Conservation (phyloP, 1,140 invertebrate species). For the Hydropsyche tenuis region DNA sequence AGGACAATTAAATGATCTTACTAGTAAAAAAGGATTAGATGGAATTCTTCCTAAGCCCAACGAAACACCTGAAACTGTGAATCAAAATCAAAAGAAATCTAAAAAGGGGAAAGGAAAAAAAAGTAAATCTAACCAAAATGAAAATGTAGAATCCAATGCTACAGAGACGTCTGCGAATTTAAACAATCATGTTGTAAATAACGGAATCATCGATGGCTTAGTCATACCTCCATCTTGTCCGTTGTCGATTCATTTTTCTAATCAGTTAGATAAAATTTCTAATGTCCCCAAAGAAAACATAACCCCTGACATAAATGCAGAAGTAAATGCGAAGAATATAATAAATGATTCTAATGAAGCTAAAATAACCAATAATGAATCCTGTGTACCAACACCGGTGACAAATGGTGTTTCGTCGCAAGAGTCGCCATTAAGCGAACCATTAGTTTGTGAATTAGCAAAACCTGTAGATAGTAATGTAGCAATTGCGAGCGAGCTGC, state of each 20-base stretch:
- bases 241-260: background rate
- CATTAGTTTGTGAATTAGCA: too few species aligned
- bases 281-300: background rate
- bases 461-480: too few species aligned
- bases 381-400: background rate
- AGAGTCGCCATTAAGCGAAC: too few species aligned
- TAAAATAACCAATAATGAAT: background rate
- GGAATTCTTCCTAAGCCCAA: background rate
- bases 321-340: background rate
- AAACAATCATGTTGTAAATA: background rate
- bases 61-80: background rate
- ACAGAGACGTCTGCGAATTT: background rate
- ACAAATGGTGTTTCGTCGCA: background rate
- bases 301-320: background rate
- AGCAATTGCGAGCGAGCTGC: too few species aligned
- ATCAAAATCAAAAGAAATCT: constrained; percentile 40
- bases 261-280: background rate
- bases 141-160: background rate
- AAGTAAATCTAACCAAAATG: constrained; percentile 36
- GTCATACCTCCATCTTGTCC: constrained; percentile 12
- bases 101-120: constrained; percentile 48
- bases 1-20: constrained; percentile 62
- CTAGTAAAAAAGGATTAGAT: constrained; percentile 48
- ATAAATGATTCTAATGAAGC: background rate
- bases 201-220: background rate